These are phyloP conservation scores for Dasysyrphus tricinctus DNA, from an alignment of 2,888 invertebrate species.

Conservation along the genomic window DNA sequence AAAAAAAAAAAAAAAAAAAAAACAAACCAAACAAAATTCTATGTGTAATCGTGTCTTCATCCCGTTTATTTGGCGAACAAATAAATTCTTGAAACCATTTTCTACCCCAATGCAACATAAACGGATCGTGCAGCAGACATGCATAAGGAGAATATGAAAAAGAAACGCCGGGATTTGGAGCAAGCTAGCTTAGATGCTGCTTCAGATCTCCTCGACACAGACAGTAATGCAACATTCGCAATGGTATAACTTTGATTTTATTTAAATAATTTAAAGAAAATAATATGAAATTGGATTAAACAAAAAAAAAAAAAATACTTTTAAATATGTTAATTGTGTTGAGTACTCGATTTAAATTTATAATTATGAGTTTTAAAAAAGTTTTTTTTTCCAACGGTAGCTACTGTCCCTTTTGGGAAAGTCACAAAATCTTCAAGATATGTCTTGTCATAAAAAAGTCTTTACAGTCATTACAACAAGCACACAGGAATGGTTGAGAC, in stretches of 20 bases:
- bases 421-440: too few species aligned
- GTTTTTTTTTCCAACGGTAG: too few species aligned
- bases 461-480: too few species aligned
- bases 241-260: constrained; percentile 87
- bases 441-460: too few species aligned
- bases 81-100: constrained; percentile 84
- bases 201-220: constrained; percentile 93
- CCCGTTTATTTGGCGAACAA: constrained; percentile 80
- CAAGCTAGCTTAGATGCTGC: constrained; percentile 93
- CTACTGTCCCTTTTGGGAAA: too few species aligned
- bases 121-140: constrained; percentile 87
- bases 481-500: too few species aligned
- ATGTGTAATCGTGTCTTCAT: constrained; percentile 76
- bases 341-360: not conserved
- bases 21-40: constrained; percentile 69
- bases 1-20: constrained; percentile 71
- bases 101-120: constrained; percentile 87
- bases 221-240: constrained; percentile 94
- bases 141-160: constrained; percentile 94
- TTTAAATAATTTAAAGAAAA: not conserved
- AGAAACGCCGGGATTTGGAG: constrained; percentile 93
- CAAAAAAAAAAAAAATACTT: not conserved
- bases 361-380: too few species aligned
- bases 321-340: not conserved
- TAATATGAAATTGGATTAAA: not conserved